Evolutionary conservation across 2,113 vertebrate species (phyloP).

Genomic region (Pseudopipra pipra): DNA sequence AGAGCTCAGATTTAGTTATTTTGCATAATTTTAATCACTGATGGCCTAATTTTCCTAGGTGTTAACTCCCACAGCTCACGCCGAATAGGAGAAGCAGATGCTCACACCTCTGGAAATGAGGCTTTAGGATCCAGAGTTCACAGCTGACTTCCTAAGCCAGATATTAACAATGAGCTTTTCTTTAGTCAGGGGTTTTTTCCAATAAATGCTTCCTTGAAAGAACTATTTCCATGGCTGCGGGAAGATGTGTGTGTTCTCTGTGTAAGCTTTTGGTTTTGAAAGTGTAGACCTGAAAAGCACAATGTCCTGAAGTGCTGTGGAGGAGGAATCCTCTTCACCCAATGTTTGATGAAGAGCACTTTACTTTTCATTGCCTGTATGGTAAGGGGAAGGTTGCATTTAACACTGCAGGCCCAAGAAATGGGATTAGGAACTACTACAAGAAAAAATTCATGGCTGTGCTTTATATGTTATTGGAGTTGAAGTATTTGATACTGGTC

Average conservation of each 20-base stretch:
- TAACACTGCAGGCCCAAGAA: not conserved
- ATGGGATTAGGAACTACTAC: not conserved
- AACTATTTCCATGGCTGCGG: not conserved
- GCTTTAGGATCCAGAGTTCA: not conserved
- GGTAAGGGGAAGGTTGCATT: not conserved
- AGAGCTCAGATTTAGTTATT: constrained; percentile 34
- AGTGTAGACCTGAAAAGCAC: not conserved
- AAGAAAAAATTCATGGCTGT: not conserved
- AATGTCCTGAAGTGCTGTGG: not conserved
- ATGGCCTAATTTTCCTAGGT: constrained; percentile 29
- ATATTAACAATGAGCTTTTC: not conserved
- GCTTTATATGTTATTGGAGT: not conserved
- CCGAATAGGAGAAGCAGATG: not conserved
- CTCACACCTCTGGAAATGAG: constrained; percentile 2
- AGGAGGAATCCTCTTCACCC: not conserved
- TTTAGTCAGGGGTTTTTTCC: not conserved
- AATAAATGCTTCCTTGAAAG: not conserved
- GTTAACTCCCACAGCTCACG: not conserved
- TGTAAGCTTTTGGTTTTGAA: not conserved
- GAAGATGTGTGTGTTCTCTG: not conserved
- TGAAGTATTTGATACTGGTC: not conserved
- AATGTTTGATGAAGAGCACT: not conserved
- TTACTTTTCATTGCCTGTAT: not conserved
- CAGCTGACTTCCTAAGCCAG: not conserved
- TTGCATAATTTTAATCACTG: constrained; percentile 52